Evolutionary conservation across 2,797 vertebrate genomes (phyloP).

Genomic region (Euthynnus affinis): DNA sequence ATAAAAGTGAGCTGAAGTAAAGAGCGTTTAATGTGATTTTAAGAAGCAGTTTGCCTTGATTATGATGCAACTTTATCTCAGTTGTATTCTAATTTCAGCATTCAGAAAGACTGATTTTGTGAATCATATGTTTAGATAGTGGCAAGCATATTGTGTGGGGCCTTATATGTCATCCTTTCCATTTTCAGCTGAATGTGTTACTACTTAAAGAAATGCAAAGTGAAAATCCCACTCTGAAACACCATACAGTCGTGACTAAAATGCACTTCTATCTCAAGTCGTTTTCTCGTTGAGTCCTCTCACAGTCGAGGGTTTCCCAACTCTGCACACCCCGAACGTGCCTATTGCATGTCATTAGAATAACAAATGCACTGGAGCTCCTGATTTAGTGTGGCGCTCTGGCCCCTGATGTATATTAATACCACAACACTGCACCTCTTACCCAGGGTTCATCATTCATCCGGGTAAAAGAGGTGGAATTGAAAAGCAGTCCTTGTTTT

Average conservation of each 20-base stretch:
- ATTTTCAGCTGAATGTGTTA: conserved; percentile 4
- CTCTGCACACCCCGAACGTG: conserved; percentile 27
- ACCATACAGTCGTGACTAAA: neutral
- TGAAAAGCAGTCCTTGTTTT: conserved; percentile 84
- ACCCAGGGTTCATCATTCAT: conserved; percentile 81
- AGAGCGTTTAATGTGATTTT: conserved; percentile 54
- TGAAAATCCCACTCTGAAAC: neutral
- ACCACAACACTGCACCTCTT: conserved; percentile 87
- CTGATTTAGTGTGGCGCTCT: conserved; percentile 92
- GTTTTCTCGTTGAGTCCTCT: conserved; percentile 19
- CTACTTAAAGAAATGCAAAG: neutral
- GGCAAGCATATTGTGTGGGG: neutral
- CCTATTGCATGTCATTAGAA: conserved; percentile 80
- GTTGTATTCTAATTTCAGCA: conserved; percentile 16
- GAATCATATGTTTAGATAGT: conserved; percentile 13
- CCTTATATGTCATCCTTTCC: neutral
- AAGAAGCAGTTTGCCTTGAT: conserved; percentile 28
- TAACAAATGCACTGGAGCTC: conserved; percentile 90
- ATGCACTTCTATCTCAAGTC: neutral
- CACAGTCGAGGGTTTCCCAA: conserved; percentile 40
- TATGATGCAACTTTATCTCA: conserved; percentile 11
- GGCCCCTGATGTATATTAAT: conserved; percentile 96
- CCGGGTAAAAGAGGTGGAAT: conserved; percentile 79
- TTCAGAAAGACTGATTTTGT: conserved; percentile 18
- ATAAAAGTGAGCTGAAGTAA: conserved; percentile 55